A percentile compares a stretch with the other conserved stretches of the same genome.
These are phyloP conservation scores for Neodiprion lecontei DNA, from an alignment of 1,140 invertebrate genomes.

Conservation along the genomic window DNA sequence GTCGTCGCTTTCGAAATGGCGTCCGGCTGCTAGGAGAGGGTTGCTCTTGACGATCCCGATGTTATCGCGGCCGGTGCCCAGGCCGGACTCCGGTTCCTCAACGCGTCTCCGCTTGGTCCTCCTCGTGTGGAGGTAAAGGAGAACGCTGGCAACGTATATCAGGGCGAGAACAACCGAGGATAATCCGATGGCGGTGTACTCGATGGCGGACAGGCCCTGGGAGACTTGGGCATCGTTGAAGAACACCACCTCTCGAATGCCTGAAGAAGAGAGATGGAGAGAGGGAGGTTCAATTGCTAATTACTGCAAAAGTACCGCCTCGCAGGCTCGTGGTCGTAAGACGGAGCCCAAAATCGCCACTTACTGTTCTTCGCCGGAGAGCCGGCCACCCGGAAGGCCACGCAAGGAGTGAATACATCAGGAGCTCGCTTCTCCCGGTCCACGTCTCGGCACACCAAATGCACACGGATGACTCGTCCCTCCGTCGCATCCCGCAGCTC, in stretches of 20 bases:
- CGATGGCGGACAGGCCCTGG: slow-evolving; percentile 68
- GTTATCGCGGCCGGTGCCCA: slow-evolving; percentile 61
- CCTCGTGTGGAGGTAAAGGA: slow-evolving; percentile 79
- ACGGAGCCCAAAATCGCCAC: slow-evolving; percentile 32
- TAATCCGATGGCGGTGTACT: slow-evolving; percentile 83
- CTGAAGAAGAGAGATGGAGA: slow-evolving; percentile 56
- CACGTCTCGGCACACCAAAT: slow-evolving; percentile 80
- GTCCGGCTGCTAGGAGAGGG: slow-evolving; percentile 68
- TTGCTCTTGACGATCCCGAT: slow-evolving; percentile 75
- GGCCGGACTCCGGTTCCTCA: slow-evolving; percentile 44
- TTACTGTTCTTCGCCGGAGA: slow-evolving; percentile 77
- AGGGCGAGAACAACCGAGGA: slow-evolving; percentile 80
- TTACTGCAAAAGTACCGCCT: not conserved
- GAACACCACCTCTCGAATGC: slow-evolving; percentile 80
- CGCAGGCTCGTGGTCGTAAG: not conserved
- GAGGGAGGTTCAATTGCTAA: slow-evolving; percentile 18
- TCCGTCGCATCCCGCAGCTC: slow-evolving; percentile 75
- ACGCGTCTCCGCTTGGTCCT: slow-evolving; percentile 46
- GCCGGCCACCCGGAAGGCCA: slow-evolving; percentile 84
- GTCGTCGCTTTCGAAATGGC: slow-evolving; percentile 67
- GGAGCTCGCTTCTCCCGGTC: slow-evolving; percentile 60
- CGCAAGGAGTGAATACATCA: slow-evolving; percentile 79
- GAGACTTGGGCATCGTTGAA: slow-evolving; percentile 69
- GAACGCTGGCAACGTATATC: slow-evolving; percentile 83
- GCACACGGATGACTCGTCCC: slow-evolving; percentile 79